Conservation (phyloP, 2,797 vertebrate genomes). For the Onychomys leucogaster region DNA sequence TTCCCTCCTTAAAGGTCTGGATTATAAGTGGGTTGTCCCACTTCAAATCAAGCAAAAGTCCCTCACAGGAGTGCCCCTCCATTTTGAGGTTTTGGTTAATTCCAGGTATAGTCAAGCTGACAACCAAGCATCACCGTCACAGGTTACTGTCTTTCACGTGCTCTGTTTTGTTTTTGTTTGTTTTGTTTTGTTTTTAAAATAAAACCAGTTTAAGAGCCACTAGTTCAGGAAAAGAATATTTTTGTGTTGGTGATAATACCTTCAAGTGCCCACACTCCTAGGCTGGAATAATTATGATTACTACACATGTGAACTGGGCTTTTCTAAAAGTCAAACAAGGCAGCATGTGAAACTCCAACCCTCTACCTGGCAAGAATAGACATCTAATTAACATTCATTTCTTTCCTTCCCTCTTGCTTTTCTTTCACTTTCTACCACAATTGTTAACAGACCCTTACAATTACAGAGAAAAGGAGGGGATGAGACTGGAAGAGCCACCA, state of each 20-base stretch:
- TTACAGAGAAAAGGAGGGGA: too few species aligned
- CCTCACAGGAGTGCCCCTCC: not conserved
- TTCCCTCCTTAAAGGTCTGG: not conserved
- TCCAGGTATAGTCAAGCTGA: not conserved
- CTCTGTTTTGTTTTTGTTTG: not conserved
- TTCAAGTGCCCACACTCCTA: not conserved
- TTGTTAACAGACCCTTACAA: not conserved
- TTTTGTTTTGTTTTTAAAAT: not conserved
- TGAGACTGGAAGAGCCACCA: too few species aligned
- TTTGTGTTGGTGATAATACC: not conserved
- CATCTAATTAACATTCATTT: not conserved
- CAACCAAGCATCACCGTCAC: not conserved
- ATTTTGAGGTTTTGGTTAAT: not conserved
- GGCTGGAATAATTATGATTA: not conserved
- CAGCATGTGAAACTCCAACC: not conserved
- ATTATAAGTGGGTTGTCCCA: not conserved
- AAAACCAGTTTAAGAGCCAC: not conserved
- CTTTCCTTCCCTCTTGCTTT: not conserved
- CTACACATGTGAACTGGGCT: not conserved
- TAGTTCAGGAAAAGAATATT: conserved; percentile 25
- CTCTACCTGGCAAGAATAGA: not conserved
- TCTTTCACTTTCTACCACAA: not conserved
- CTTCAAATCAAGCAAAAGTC: not conserved
- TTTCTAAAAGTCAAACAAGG: not conserved
- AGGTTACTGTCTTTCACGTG: not conserved